Base-by-base conservation (phyloP, 2,888 invertebrate species). In the Aquatica leii region DNA sequence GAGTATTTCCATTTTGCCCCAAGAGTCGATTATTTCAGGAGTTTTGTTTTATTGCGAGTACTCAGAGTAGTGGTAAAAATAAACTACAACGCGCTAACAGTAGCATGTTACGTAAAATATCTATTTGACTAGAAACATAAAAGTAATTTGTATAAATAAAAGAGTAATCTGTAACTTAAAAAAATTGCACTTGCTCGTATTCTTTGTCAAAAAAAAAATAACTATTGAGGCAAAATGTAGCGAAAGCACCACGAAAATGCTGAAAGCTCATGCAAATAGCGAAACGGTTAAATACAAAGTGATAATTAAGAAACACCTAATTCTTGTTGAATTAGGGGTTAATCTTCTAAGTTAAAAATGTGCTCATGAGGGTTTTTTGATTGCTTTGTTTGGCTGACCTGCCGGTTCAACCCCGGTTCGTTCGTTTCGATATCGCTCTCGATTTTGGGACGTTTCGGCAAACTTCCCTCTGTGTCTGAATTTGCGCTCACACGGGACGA, bases 301-400 rank as follows among this genome's bases (percentile, higher is more conserved):
- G 14, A 17, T 24, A 50, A 40, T 57, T 35, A 57, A 40, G 24
- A 50, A 57, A 57, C 57, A 57, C 50, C 50, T 56, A 56, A 56
- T 48, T 35, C 41, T 37, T 49, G 40, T 9, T 50, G 3, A 50
- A 49, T 40, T 57, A 40, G 9, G 54, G 12, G 14, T 50, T 57
- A 57, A 41, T 57, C 50, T 50, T 57, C 57, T 57, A 57, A 57
- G 21, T 57, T 50, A 50, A 37, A 50, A 21, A 57, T 57, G 17
- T 57, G 48, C 20, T 40, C 41, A 59, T 17, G 34, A 20, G 41
- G 31, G 52, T 11, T 58, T 41, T 15, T 59, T 69, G 71, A 72
- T 71, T 73, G 72, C 66, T 73, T 69, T 60, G 70, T 67, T 72
- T 78, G 77, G 77, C 81, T 80, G 80, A 81, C 80, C 80, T 80